These are phyloP conservation scores for Chelonia mydas DNA, from an alignment of 2,797 vertebrate species.

Conservation along the genomic window DNA sequence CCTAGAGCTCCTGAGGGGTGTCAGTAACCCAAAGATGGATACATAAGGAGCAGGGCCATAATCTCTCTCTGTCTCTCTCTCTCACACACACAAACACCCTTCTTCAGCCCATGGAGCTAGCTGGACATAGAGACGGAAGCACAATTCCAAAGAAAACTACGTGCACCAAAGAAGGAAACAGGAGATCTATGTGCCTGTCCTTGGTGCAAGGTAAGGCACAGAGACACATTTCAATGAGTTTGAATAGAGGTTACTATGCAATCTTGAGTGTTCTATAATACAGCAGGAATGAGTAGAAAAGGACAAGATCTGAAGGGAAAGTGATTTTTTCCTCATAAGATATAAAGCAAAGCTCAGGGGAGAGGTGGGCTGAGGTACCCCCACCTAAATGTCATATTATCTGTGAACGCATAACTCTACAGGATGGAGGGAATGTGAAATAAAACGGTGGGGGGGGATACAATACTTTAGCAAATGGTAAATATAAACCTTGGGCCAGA, in stretches of 20 bases:
- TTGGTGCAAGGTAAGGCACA: background rate
- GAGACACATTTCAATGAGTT: background rate
- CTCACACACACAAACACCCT: background rate
- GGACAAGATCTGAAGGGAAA: conserved; percentile 32
- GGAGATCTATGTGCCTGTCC: background rate
- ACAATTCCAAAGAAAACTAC: background rate
- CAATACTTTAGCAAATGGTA: background rate
- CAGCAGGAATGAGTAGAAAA: background rate
- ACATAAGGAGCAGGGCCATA: background rate
- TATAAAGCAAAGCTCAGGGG: background rate
- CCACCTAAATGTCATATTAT: background rate
- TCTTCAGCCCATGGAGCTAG: background rate
- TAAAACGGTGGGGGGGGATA: background rate
- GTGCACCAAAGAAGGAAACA: background rate
- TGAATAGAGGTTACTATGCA: background rate
- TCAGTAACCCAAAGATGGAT: background rate
- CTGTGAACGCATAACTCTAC: background rate
- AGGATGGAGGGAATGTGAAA: background rate
- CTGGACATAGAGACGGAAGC: background rate
- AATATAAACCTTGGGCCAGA: background rate
- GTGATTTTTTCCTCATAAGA: conserved; percentile 11
- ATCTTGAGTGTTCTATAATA: conserved; percentile 3
- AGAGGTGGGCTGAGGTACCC: background rate
- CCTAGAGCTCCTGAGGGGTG: rapidly evolving
- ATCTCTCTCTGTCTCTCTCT: background rate